phyloP scores from a whole-genome alignment of 1,140 invertebrate genomes.

The Pseudomyrmex sp. region DNA sequence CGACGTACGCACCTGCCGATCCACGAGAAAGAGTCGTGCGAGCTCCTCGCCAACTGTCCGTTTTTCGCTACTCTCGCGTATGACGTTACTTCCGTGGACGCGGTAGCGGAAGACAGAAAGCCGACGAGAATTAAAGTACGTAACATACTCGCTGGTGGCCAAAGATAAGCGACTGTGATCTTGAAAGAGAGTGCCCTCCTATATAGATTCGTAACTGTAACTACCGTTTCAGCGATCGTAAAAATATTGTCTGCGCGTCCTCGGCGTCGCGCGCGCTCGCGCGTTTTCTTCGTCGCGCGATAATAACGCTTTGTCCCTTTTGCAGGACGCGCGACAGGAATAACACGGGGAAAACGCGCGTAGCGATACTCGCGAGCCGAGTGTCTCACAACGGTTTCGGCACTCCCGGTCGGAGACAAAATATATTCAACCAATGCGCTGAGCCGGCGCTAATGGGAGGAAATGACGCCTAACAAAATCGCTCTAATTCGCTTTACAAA shows the following conservation, averaged over 20 bases:
- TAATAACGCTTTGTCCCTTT: too few relatives aligned
- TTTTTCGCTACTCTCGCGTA: conserved; percentile 81
- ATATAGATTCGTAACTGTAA: conserved; percentile 83
- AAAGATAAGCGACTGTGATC: conserved; percentile 70
- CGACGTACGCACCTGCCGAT: conserved; percentile 64
- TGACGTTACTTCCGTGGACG: conserved; percentile 71
- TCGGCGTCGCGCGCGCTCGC: not conserved
- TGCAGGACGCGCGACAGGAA: too few relatives aligned
- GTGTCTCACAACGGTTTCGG: not conserved
- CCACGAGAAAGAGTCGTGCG: conserved; percentile 51
- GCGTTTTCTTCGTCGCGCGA: too few relatives aligned
- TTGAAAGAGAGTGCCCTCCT: conserved; percentile 51
- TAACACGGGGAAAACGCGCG: not conserved
- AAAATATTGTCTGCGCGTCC: conserved; percentile 63
- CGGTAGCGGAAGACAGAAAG: conserved; percentile 58
- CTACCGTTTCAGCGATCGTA: conserved; percentile 5
- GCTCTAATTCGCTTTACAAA: conserved; percentile 75
- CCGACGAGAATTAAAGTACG: conserved; percentile 59
- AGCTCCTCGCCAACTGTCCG: conserved; percentile 64
- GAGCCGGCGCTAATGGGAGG: conserved; percentile 66
- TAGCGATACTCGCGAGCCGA: not conserved
- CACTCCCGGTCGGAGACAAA: conserved; percentile 51
- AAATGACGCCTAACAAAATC: conserved; percentile 68
- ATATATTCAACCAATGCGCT: conserved; percentile 44
- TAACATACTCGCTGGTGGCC: conserved; percentile 71